These are phyloP conservation scores for Oncorhynchus gorbuscha DNA, from an alignment of 2,113 vertebrate genomes.

Conservation along the genomic window DNA sequence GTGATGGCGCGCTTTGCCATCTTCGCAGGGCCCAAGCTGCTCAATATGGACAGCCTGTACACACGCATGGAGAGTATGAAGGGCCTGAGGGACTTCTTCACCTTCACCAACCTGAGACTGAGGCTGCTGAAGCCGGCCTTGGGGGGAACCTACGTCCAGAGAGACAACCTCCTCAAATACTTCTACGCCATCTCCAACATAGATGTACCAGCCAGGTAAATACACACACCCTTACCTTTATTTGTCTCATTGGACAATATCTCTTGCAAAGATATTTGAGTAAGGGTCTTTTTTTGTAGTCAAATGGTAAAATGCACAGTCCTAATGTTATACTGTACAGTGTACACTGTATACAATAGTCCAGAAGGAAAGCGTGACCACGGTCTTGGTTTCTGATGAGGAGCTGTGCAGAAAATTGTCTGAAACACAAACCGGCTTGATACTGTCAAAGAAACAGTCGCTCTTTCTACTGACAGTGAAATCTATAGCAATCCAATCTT, in stretches of 20 bases:
- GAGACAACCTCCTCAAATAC: slow-evolving; percentile 89
- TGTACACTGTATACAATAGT: no score
- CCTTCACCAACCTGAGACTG: slow-evolving; percentile 92
- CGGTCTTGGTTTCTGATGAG: no score
- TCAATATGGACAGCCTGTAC: slow-evolving; percentile 92
- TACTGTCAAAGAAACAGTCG: no score
- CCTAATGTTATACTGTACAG: no score
- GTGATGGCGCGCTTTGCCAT: slow-evolving; percentile 92
- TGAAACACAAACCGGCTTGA: no score
- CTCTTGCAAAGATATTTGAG: no score
- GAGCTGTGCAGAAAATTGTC: no score
- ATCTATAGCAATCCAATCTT: not conserved
- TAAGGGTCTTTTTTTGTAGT: no score
- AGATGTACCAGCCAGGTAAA: slow-evolving; percentile 89
- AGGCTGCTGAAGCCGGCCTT: slow-evolving; percentile 88
- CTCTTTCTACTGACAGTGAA: not conserved
- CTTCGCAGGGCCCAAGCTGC: slow-evolving; percentile 90
- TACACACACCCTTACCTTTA: no score
- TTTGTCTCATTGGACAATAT: no score
- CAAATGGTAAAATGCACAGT: no score
- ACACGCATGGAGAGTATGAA: slow-evolving; percentile 93
- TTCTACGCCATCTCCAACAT: slow-evolving; percentile 98
- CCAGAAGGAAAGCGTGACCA: no score
- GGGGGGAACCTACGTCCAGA: slow-evolving; percentile 92
- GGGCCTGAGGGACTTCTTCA: slow-evolving; percentile 96